These are phyloP conservation scores for Metridium senile DNA, from an alignment of 92 coral and sea anemone genomes.

Conservation along the genomic window DNA sequence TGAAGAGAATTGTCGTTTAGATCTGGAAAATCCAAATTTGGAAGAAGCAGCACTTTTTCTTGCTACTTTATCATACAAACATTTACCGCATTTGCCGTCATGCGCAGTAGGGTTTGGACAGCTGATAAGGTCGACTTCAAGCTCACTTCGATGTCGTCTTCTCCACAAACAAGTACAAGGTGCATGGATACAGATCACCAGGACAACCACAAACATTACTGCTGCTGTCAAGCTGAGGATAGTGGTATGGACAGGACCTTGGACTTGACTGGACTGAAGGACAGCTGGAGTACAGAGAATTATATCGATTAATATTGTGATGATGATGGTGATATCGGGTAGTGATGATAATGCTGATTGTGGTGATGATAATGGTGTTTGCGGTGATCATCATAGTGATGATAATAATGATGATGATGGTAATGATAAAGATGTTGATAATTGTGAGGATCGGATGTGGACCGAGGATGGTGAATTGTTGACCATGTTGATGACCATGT, in stretches of 20 bases:
- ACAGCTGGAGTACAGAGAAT: constrained; percentile 28
- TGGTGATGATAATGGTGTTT: too few relatives aligned
- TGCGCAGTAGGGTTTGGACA: constrained; percentile 46
- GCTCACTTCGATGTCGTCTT: constrained; percentile 26
- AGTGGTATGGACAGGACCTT: constrained; percentile 4
- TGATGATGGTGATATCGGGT: background rate
- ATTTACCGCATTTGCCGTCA: constrained; percentile 46
- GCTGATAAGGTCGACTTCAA: constrained; percentile 39
- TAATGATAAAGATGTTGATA: background rate
- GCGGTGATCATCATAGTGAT: too few relatives aligned
- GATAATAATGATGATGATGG: background rate
- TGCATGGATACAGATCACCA: constrained; percentile 36
- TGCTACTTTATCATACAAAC: constrained; percentile 34
- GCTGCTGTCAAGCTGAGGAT: constrained; percentile 23
- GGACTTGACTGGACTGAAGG: background rate
- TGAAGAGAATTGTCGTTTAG: constrained; percentile 13
- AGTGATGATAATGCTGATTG: background rate
- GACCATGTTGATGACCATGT: too few relatives aligned
- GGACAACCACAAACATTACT: constrained; percentile 33
- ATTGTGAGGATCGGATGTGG: background rate
- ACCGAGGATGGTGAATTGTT: too few relatives aligned
- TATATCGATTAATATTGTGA: background rate
- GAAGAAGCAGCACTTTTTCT: constrained; percentile 19
- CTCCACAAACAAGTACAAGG: constrained; percentile 38
- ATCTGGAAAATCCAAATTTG: constrained; percentile 12